These are phyloP conservation scores for roundworm (Caenorhabditis elegans) DNA, from an alignment of 1,140 invertebrate species.

Conservation along the genomic window DNA sequence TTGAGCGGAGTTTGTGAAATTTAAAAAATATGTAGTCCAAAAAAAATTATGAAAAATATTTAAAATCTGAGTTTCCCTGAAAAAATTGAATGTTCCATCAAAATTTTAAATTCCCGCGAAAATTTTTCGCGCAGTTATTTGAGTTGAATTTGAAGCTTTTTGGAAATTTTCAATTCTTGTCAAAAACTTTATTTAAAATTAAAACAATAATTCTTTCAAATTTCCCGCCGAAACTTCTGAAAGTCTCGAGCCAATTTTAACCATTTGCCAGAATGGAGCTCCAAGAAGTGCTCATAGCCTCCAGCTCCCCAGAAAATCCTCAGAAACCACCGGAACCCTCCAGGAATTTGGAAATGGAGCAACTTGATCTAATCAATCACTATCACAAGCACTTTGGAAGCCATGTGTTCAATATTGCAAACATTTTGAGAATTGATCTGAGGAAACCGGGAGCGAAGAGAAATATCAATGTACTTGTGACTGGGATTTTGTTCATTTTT, in stretches of 20 bases:
- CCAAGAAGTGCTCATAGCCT: background rate
- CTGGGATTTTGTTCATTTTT: background rate
- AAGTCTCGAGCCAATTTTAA: background rate
- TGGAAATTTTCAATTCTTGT: no score
- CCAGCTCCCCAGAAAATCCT: background rate
- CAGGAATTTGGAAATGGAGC: background rate
- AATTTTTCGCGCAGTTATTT: no score
- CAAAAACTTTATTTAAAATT: no score
- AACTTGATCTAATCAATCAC: background rate
- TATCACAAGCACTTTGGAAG: background rate
- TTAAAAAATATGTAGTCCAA: no score
- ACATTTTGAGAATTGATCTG: background rate
- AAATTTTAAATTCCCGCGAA: no score
- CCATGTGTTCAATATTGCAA: background rate
- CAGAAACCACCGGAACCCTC: background rate
- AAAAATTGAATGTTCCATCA: no score
- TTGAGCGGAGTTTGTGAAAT: no score
- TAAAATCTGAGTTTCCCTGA: background rate
- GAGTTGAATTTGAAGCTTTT: no score
- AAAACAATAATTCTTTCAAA: no score
- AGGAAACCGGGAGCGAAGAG: background rate
- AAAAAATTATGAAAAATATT: background rate
- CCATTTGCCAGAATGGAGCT: background rate
- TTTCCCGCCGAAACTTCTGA: background rate
- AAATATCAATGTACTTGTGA: background rate